These are phyloP conservation scores for Sphyrna mokarran DNA, from an alignment of 2,113 vertebrate species.

Conservation along the genomic window DNA sequence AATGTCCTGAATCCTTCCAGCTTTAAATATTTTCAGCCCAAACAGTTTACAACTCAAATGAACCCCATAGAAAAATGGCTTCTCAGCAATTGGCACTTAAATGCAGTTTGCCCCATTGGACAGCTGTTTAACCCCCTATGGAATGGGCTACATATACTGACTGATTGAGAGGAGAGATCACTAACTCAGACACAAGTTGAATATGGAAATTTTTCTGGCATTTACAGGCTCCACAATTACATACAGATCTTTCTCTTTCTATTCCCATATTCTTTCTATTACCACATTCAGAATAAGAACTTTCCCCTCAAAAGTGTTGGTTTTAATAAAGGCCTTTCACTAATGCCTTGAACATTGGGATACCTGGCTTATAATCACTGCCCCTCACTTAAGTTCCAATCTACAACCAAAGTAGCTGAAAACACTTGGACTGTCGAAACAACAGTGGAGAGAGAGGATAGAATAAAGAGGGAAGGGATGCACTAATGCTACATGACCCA, in stretches of 20 bases:
- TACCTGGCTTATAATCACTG: no score
- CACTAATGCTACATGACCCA: not conserved
- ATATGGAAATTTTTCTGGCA: no score
- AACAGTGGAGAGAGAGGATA: not conserved
- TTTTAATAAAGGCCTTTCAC: no score
- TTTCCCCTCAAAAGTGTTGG: no score
- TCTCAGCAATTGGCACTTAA: not conserved
- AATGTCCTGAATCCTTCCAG: not conserved
- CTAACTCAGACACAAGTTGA: not conserved
- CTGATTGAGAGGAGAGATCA: not conserved
- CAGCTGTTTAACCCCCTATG: no score
- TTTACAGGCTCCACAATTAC: no score
- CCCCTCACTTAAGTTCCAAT: not conserved
- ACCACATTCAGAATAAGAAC: no score
- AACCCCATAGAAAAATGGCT: not conserved
- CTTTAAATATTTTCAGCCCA: not conserved
- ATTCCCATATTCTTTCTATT: no score
- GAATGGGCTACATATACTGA: not conserved
- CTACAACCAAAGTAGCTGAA: not conserved
- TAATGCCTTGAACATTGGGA: no score
- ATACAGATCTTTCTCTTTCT: no score
- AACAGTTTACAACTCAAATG: not conserved
- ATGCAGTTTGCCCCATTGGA: not conserved
- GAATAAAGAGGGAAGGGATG: not conserved
- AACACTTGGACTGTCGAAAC: not conserved